A percentile compares a stretch with the other conserved stretches of the same genome.
Evolutionary conservation across 1,140 invertebrate genomes (phyloP).

Genomic region (Sinella curviseta): DNA sequence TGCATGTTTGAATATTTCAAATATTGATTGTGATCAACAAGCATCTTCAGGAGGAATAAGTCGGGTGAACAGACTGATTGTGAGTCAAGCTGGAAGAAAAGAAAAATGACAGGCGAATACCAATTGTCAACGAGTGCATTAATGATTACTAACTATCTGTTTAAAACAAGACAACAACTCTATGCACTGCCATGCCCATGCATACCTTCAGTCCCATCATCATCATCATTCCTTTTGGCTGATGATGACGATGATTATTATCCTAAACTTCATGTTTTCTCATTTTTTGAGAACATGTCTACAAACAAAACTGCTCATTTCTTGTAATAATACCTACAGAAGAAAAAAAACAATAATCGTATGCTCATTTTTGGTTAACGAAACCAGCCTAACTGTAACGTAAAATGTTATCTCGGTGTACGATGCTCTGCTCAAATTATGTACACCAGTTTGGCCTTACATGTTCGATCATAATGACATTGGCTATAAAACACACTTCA

Average conservation of each 20-base stretch:
- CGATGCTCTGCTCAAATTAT: background rate
- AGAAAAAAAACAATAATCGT: too few species aligned
- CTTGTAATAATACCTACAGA: background rate
- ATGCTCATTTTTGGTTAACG: background rate
- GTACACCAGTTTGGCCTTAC: background rate
- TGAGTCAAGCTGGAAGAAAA: too few species aligned
- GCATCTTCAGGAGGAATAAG: too few species aligned
- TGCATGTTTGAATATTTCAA: too few species aligned
- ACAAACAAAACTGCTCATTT: background rate
- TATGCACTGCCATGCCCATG: too few species aligned
- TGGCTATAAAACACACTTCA: background rate
- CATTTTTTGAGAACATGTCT: background rate
- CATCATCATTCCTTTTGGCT: background rate
- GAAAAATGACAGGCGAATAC: constrained; percentile 6
- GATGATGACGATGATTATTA: too few species aligned
- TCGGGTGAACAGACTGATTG: too few species aligned
- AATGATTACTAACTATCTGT: constrained; percentile 23
- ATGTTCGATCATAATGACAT: background rate
- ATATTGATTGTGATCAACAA: too few species aligned
- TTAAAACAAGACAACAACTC: constrained; percentile 2
- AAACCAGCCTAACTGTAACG: too few species aligned
- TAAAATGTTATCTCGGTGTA: background rate
- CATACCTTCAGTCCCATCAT: too few species aligned
- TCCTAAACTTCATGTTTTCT: background rate
- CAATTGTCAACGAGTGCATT: constrained; percentile 19